Conservation (phyloP, 1,140 invertebrate species). For the Brachionus sp. region DNA sequence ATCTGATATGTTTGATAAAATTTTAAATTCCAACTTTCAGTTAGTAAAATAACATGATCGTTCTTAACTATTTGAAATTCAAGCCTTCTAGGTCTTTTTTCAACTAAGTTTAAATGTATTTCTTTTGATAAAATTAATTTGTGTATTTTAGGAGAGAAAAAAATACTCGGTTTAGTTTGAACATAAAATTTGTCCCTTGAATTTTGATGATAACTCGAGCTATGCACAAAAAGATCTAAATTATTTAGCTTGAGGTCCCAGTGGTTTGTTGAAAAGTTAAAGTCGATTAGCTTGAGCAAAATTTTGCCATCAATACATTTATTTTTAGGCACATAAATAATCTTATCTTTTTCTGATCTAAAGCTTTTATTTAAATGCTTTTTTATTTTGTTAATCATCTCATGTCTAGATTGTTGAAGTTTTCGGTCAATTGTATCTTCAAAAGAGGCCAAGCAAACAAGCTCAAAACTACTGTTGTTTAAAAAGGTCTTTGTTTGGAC, state of each 20-base stretch:
- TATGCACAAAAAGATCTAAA: background rate
- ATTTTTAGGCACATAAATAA: background rate
- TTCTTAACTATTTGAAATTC: background rate
- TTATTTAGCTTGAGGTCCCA: background rate
- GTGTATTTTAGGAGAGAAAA: background rate
- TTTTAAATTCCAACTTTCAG: background rate
- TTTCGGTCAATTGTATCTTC: background rate
- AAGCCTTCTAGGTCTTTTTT: background rate
- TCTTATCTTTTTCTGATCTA: background rate
- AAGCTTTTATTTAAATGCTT: background rate
- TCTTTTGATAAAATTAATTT: conserved; percentile 4
- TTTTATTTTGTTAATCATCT: background rate
- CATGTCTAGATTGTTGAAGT: background rate
- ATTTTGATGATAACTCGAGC: background rate
- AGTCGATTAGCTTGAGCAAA: background rate
- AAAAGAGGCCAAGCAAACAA: background rate
- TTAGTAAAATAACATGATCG: background rate
- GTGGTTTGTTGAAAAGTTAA: background rate
- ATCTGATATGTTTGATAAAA: conserved; percentile 30
- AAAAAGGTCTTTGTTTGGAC: background rate
- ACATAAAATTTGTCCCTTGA: background rate
- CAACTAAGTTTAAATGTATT: background rate
- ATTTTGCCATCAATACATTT: background rate
- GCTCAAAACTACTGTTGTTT: background rate
- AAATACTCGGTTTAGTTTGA: background rate